Conservation (phyloP, 2,888 invertebrate species). For the Diploptera punctata region DNA sequence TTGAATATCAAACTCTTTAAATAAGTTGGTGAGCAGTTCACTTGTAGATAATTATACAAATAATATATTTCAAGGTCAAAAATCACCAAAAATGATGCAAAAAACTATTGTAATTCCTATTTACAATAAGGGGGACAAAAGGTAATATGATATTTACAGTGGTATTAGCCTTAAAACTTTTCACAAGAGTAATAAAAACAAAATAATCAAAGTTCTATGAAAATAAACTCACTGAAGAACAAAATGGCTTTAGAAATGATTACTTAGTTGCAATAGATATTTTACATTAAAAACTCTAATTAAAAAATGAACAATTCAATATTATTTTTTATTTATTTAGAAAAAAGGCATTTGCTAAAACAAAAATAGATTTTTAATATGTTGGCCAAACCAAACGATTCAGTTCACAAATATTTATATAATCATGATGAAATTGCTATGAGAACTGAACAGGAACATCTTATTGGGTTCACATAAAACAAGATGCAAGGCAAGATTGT, state of each 20-base stretch:
- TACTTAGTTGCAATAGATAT: background rate
- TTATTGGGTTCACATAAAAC: background rate
- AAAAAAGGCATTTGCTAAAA: background rate
- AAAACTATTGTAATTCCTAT: background rate
- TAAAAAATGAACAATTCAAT: background rate
- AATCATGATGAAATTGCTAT: background rate
- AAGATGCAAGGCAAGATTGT: background rate
- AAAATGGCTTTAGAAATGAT: background rate
- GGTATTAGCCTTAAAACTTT: background rate
- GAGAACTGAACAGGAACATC: background rate
- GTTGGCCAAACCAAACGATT: background rate
- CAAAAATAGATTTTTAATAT: background rate
- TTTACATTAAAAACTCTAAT: background rate
- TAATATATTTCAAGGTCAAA: background rate
- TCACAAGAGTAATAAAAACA: background rate
- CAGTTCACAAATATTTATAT: background rate
- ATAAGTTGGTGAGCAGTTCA: background rate
- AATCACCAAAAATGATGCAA: background rate
- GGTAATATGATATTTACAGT: background rate
- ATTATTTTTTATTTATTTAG: background rate
- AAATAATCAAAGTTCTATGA: background rate
- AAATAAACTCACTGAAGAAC: background rate
- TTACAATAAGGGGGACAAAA: background rate
- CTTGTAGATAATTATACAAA: background rate
- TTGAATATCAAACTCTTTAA: background rate